A percentile compares a stretch with the other conserved stretches of the same genome.
phyloP scores from a whole-genome alignment of 1,140 invertebrate genomes.

The Leptopilina clavipes region DNA sequence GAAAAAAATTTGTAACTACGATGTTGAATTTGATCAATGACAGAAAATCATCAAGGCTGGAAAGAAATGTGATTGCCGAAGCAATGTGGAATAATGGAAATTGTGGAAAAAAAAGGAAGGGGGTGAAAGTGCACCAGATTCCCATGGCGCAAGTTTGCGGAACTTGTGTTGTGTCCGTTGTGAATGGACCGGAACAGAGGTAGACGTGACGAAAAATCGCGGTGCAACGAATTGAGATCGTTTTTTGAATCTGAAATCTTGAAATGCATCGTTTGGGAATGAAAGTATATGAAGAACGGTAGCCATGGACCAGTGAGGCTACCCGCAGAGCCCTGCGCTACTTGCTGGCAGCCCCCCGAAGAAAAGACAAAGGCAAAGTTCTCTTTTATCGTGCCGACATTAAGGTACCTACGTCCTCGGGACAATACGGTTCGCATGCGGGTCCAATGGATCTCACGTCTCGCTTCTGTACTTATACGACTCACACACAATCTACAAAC shows the following conservation, averaged over 20 bases:
- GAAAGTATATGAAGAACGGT: slow-evolving; percentile 56
- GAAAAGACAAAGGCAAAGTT: slow-evolving; percentile 62
- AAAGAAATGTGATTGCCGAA: not conserved
- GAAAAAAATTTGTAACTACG: too few relatives aligned
- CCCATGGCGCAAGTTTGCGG: slow-evolving; percentile 29
- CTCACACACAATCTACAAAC: slow-evolving; percentile 57
- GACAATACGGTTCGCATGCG: slow-evolving; percentile 69
- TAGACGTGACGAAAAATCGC: slow-evolving; percentile 52
- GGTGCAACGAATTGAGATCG: slow-evolving; percentile 45
- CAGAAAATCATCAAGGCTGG: too few relatives aligned
- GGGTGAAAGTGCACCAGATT: slow-evolving; percentile 35
- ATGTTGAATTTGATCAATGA: too few relatives aligned
- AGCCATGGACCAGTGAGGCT: slow-evolving; percentile 54
- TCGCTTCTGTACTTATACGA: slow-evolving; percentile 60
- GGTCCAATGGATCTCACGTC: slow-evolving; percentile 70
- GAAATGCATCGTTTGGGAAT: slow-evolving; percentile 58
- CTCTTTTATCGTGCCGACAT: slow-evolving; percentile 70
- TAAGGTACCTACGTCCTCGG: slow-evolving; percentile 58
- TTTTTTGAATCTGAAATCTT: slow-evolving; percentile 57
- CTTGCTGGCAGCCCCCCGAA: slow-evolving; percentile 57
- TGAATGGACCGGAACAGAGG: slow-evolving; percentile 42
- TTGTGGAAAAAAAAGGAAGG: too few relatives aligned
- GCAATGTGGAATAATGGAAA: not conserved
- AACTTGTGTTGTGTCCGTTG: not conserved
- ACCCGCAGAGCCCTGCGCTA: slow-evolving; percentile 63